Evolutionary conservation across 2,797 vertebrate genomes (phyloP), one percentile per base, ranked within the genome.

Genomic region (Syngnathus acus): DNA sequence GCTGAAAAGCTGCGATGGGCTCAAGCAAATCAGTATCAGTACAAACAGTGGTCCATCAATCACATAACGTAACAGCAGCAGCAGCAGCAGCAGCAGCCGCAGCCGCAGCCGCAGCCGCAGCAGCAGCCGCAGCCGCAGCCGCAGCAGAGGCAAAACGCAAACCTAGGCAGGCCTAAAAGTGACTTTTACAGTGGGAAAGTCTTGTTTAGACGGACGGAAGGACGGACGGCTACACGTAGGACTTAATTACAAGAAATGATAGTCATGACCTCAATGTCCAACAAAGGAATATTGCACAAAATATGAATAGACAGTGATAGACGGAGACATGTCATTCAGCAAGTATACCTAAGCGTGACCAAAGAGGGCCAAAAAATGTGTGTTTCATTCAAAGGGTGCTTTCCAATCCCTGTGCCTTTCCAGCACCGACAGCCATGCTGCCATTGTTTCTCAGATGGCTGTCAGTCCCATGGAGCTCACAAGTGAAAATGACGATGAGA

Each of bases 211-310:
- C 32, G 32, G 26, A 26, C 26, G 26, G 26, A 26, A 0, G 26
- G 1, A 26, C 26, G 1, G 32, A 32, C 32, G 38, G 53, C 14
- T 48, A 17, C 66, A 68, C 21, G 5, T 14, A 55, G 5, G 5
- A 55, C 5, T 16, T 62, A n/a, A 11, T 68, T 62, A 74, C 62
- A 70, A 38, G 6, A 60, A 64, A 45, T 55, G 6, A 71, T 60
- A 54, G 68, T 76, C 38, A 43, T 72, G 68, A 47, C 13, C 77
- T 79, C 77, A 58, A 60, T 39, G 73, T 71, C 80, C 79, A 37
- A 76, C 78, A 78, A 86, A 83, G 11, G 87, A 88, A 87, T 84
- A 88, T 81, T 87, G 84, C 85, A 89, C 83, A 78, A 75, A 78
- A 76, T 77, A 65, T 74, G 64, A 70, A 82, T 69, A 62, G 74